Evolutionary conservation across 2,888 invertebrate genomes (phyloP), one percentile per base, ranked within the genome.

Genomic region (Drosophila borborema): DNA sequence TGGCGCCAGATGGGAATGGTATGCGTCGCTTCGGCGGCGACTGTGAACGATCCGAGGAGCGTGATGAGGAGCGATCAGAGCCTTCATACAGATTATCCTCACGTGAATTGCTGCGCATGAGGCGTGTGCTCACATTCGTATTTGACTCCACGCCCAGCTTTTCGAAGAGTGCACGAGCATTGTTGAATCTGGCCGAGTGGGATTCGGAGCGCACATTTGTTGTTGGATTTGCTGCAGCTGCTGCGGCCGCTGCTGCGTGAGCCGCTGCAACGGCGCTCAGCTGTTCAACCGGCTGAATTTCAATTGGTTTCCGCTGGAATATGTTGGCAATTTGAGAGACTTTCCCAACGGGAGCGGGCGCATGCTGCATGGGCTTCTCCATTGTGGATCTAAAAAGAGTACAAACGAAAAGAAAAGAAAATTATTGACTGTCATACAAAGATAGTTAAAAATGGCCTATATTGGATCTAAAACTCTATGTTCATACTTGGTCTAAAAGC

Each of bases 241-340:
- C 90, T 6, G 91, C 92, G 36, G 92, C 90, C n/a, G 92, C 91
- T 2, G 92, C 91, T 20, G 91, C 92, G 45, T 91, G 91, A 7
- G 92, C 91, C 36, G 92, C 92, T 7, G 92, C 92, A 45, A 92
- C 91, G 56, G 92, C 91, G 49, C 84, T 92, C 45, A 91, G 65
- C 65, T 92, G 91, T 72, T 92, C 92, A 54, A 92, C 92, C 2
- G 92, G 92, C 75, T 92, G 93, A 36, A 92, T 91, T 75, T 93
- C 95, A 81, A 95, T 95, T 23, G 93, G 94, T 94, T 95, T 95
- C 81, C 95, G 95, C 94, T 97, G 97, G 93, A 98, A 98, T 92
- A 97, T 96, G 93, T 97, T 97, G 71, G 98, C 97, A 82, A 98
- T 98, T 94, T 97, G 97, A 77, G 97, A 97, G 91, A 97, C 97